A percentile compares a stretch with the other conserved stretches of the same genome.
Conservation (phyloP, 2,888 invertebrate species). For the Diarsia dahlii region DNA sequence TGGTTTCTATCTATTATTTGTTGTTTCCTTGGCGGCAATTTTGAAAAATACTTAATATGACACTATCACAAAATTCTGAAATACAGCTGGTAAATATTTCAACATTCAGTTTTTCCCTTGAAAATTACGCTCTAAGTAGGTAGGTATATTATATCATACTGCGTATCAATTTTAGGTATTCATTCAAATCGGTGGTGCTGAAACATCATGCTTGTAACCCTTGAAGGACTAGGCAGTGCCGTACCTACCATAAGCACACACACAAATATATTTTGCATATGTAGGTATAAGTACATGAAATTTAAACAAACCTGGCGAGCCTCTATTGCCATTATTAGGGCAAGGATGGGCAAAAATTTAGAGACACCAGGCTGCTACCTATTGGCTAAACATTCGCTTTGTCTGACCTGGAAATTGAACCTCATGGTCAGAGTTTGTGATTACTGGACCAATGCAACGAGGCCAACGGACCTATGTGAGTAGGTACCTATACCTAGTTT, state of each 20-base stretch:
- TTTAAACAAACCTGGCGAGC: not conserved
- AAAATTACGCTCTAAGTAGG: not conserved
- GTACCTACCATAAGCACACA: not conserved
- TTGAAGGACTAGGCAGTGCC: not conserved
- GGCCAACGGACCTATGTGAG: not conserved
- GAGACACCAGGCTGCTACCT: too few relatives aligned
- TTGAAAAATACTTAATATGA: not conserved
- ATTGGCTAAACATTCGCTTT: too few relatives aligned
- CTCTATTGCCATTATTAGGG: not conserved
- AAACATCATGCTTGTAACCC: not conserved
- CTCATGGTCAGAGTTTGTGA: not conserved
- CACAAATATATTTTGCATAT: not conserved
- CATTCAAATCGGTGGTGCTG: not conserved
- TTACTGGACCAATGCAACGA: not conserved
- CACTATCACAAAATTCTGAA: not conserved
- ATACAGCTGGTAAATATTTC: not conserved
- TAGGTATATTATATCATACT: too few relatives aligned
- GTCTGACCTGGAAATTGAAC: not conserved
- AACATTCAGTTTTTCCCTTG: not conserved
- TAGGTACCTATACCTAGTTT: not conserved
- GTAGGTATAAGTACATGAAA: not conserved
- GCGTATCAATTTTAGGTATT: not conserved
- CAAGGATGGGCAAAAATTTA: too few relatives aligned
- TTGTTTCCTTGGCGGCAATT: not conserved
- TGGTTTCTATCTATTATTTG: not conserved